Evolutionary conservation across 2,888 invertebrate species (phyloP), one percentile per base, ranked within the genome.

Genomic region (Anarsia innoxiella): DNA sequence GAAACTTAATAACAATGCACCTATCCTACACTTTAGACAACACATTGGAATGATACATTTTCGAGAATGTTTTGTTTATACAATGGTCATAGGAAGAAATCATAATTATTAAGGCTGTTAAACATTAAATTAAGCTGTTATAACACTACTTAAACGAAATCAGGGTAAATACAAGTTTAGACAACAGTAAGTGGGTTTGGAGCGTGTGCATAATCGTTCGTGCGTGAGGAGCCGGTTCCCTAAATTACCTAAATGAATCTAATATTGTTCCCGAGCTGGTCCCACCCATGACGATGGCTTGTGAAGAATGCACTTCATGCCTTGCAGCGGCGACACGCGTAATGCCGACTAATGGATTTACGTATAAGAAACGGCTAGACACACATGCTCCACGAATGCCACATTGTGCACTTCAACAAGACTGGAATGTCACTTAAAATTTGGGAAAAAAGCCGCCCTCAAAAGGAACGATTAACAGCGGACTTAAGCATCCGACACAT

Each of bases 231-330:
- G 68, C 60, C 46, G 59, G 67, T 73, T 66, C 67, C 71, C 69
- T 68, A 69, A 56, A 57, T 69, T 69, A 74, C 64, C 78, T 82
- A 80, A 77, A 71, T 73, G 75, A 78, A 63, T 71, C 77, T 84
- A 83, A 79, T 66, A 77, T 85, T 84, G 85, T 83, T 85, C 85
- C 84, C 85, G 65, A 70, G 70, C 74, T 86, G 85, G 85, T 85
- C 85, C 85, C 82, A 84, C 84, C 85, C 83, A 80, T 82, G 84
- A 84, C 84, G 80, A 79, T 77, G 79, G 77, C 79, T 76, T 77
- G 78, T 69, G 62, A 76, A 75, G 55, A n/a, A 56, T 66, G 72
- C 76, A 65, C 43, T 53, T 60, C 57, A 53, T 12, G 61, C 56
- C 62, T 64, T 25, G 60, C 49, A 47, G 40, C 19, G 19, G 19